A percentile compares a stretch with the other conserved stretches of the same genome.
Evolutionary conservation across 2,113 vertebrate species (phyloP).

Genomic region (Octodon degus): DNA sequence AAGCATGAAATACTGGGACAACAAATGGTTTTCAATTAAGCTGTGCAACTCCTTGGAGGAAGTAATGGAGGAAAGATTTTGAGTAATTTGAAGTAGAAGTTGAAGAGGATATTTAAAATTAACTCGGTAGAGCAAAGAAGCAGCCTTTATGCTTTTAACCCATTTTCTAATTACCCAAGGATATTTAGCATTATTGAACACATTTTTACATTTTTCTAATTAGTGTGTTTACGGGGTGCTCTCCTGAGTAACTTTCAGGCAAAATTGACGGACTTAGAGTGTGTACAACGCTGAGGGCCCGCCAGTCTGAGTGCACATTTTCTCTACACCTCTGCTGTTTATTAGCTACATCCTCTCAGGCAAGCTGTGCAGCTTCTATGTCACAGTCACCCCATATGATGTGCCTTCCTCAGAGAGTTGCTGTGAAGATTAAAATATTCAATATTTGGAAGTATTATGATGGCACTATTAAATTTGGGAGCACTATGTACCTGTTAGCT

Average conservation of each 20-base stretch:
- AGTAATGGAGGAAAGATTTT: background rate
- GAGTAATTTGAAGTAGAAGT: background rate
- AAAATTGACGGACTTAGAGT: background rate
- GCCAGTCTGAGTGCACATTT: background rate
- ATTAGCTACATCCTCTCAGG: background rate
- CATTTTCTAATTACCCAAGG: constrained; percentile 4
- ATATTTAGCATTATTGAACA: background rate
- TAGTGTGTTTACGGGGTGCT: background rate
- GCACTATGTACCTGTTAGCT: background rate
- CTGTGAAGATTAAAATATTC: background rate
- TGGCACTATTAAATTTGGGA: background rate
- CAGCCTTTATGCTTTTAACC: background rate
- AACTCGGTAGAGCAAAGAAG: background rate
- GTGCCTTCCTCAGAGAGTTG: background rate
- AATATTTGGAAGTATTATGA: background rate
- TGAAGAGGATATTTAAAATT: constrained; percentile 21
- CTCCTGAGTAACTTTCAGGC: background rate
- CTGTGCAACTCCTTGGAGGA: background rate
- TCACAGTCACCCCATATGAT: background rate
- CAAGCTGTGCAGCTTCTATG: background rate
- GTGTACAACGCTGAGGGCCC: background rate
- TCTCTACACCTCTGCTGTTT: background rate
- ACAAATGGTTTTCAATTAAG: background rate
- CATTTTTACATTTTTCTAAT: background rate
- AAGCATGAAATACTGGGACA: constrained; percentile 74